Evolutionary conservation across 2,797 vertebrate species (phyloP).

Genomic region (Microctenopoma lineatum): DNA sequence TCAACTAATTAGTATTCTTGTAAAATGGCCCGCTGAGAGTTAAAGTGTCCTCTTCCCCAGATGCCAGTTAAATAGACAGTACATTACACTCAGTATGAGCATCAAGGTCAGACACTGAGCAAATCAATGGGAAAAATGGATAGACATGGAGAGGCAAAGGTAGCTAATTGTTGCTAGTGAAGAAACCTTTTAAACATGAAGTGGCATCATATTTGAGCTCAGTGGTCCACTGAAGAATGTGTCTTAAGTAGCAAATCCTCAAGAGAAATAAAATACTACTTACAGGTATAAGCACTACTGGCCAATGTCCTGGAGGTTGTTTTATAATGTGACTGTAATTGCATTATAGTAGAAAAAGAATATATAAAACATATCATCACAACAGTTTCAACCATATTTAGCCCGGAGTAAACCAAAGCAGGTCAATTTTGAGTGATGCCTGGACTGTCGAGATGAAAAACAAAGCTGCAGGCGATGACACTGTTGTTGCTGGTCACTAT

Average conservation of each 20-base stretch:
- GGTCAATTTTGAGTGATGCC: conserved; percentile 30
- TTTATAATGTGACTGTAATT: not conserved
- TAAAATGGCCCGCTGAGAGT: conserved; percentile 69
- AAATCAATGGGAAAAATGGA: conserved; percentile 49
- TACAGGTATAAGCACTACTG: conserved; percentile 36
- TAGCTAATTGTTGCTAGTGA: conserved; percentile 70
- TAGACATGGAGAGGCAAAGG: conserved; percentile 65
- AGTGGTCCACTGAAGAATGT: conserved; percentile 57
- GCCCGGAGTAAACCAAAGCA: conserved; percentile 28
- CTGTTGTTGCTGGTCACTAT: conserved; percentile 34
- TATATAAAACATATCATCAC: not conserved
- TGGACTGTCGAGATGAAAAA: conserved; percentile 42
- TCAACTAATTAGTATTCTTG: conserved; percentile 82
- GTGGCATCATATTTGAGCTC: conserved; percentile 63
- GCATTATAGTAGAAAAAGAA: not conserved
- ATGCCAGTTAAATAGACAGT: conserved; percentile 72
- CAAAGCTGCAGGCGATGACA: conserved; percentile 43
- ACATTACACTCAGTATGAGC: conserved; percentile 53
- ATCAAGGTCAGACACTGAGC: conserved; percentile 49
- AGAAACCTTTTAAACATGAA: conserved; percentile 70
- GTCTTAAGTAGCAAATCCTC: conserved; percentile 55
- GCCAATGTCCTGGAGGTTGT: conserved; percentile 2
- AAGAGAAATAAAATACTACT: conserved; percentile 50
- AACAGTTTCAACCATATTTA: conserved; percentile 14
- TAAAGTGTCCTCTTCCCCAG: conserved; percentile 54